Evolutionary conservation across 2,888 invertebrate genomes (phyloP), one percentile per base, ranked within the genome.

Genomic region (Meganola albula): DNA sequence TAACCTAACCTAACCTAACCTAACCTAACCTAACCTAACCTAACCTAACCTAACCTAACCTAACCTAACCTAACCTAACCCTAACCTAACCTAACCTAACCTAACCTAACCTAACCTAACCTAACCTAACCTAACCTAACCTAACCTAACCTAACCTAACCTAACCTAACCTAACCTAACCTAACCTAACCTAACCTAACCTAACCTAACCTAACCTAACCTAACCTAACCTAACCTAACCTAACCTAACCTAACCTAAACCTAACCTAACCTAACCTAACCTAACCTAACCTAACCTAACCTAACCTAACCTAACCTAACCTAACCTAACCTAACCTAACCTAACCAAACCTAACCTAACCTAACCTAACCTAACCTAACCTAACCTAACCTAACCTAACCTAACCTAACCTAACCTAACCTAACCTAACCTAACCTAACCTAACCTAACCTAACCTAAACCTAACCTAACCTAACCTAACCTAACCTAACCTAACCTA

Each of bases 171-270:
- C 48, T 45, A 49, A 49, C 47, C 51, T 47, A 46, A 44, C 48
- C 48, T 43, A 57, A 51, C 47, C 40, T 37, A 43, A 47, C 43
- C 47, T 44, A 46, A 48, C 53, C 54, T 53, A 53, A 54, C 49
- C 46, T 48, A 49, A 52, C 52, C 49, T 48, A 48, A 46, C 46
- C 48, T 48, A 53, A 50, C 48, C 53, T 44, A 48, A 48, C 45
- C 48, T 44, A 48, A 44, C 44, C 44, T 37, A 37, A 40, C 34
- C 38, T 37, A 39, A 40, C 39, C 39, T 33, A 42, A 42, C 42
- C 42, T 42, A 38, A 42, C 39, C 43, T 34, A 40, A 39, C 39
- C 36, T 37, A 40, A 44, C 43, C 40, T 42, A n/a, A 42, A 42
- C 42, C 42, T 38, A 42, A 42, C 42, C 42, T 42, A 42, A 42